Evolutionary conservation across 2,888 invertebrate genomes (phyloP), one percentile per base, ranked within the genome.

Genomic region (Dicyrtoma fusca): DNA sequence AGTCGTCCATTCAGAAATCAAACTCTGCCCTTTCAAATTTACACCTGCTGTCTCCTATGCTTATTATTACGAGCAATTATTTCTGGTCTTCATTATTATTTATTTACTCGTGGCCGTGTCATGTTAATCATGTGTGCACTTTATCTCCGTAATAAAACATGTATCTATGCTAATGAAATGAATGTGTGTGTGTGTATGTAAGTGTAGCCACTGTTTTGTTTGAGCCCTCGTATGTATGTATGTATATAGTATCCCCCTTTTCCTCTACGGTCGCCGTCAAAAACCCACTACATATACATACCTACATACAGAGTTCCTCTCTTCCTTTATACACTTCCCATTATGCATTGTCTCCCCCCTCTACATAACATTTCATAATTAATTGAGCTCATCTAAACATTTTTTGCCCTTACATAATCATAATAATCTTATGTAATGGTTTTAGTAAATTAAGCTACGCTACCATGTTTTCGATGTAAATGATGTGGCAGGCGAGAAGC

Each of bases 181-280:
- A 19, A 64, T n/a, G 23, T 47, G 64, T 49, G 45, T 49, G 26
- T 49, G 47, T 64, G 49, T 49, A 49, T 47, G 47, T 64, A 49
- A 47, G 23, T 45, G 19, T 64, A 21, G 21, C 47, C 23, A 47
- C 1, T 53, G 26, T 49, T 64, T 49, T 47, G 34, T 34, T 8
- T 34, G 8, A 34, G 34, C 8, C 34, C 34, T 34, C 8, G 34
- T 34, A 8, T 5, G 34, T 34, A 34, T 8, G 34, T 8, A 34
- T 34, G 34, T 34, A 34, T 34, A 5, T 34, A n/a, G n/a, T n/a
- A n/a, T n/a, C n/a, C n/a, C n/a, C n/a, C n/a, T n/a, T n/a, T n/a
- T n/a, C n/a, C n/a, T n/a, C n/a, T n/a, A n/a, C n/a, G n/a, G n/a
- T n/a, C n/a, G n/a, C n/a, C n/a, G n/a, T n/a, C n/a, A n/a, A n/a